Evolutionary conservation across 53 echinoderm and acorn worm genomes (phyloP).

Genomic region (Hippasteria phrygiana): DNA sequence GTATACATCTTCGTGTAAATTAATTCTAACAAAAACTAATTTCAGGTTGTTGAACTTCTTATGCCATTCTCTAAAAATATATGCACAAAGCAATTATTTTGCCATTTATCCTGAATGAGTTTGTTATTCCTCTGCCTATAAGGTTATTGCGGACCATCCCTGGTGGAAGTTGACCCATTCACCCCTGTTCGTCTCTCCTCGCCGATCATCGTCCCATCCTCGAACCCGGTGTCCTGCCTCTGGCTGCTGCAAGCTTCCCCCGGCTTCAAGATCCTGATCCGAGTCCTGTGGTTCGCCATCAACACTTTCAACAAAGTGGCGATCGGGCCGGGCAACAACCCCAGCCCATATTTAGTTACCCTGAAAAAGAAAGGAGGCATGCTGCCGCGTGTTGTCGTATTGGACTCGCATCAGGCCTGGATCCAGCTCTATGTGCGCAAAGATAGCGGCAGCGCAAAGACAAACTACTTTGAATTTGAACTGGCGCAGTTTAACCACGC

Average conservation of each 20-base stretch:
- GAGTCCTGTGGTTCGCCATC: not conserved
- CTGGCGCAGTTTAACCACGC: not conserved
- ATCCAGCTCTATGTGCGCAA: not conserved
- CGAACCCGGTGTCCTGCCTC: not conserved
- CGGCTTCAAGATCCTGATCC: not conserved
- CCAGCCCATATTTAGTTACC: not conserved
- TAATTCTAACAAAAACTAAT: too few relatives aligned
- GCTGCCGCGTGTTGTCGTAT: not conserved
- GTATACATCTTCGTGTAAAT: too few relatives aligned
- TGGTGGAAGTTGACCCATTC: not conserved
- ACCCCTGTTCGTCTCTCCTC: not conserved
- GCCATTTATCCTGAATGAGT: too few relatives aligned
- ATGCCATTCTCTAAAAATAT: not conserved
- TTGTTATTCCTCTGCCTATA: not conserved
- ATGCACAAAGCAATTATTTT: too few relatives aligned
- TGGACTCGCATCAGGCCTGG: not conserved
- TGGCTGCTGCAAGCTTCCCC: conserved; percentile 2
- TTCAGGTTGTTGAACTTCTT: too few relatives aligned
- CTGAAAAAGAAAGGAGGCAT: not conserved
- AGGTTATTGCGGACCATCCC: not conserved
- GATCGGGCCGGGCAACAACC: not conserved
- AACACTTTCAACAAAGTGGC: not conserved
- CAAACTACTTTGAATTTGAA: not conserved
- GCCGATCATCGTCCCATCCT: not conserved
- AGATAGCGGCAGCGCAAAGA: not conserved